Evolutionary conservation across 2,797 vertebrate species (phyloP), one percentile per base, ranked within the genome.

Genomic region (Arnoldichthys spilopterus): DNA sequence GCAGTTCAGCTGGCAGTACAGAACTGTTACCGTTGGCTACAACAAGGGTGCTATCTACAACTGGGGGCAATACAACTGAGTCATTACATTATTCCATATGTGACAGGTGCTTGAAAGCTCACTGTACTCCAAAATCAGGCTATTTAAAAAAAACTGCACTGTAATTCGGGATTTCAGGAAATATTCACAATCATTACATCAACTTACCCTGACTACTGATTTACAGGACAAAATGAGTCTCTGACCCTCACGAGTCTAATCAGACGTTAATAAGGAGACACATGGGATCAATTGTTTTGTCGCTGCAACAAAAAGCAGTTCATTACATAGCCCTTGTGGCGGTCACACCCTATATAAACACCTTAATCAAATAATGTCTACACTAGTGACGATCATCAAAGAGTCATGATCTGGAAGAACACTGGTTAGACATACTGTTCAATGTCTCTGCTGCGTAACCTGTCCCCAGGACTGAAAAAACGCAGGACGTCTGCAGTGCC

Each of bases 271-370:
- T n/a, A 30, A 79, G n/a, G n/a, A 49, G 77, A 62, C 24, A 20
- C 30, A 15, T 68, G 30, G 30, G 66, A 51, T 80, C 58, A 54
- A 66, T 80, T 8, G 22, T 59, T 79, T 13, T 58, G 22, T 51
- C 26, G 12, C 78, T 79, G 53, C 47, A 49, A 47, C 11, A 1
- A 51, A 74, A 34, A 68, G 40, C 47, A 63, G 26, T 73, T 28
- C 47, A 49, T 70, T 75, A 56, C 15, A 43, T 30, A 74, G 22
- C 58, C 58, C 72, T 37, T 64, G 16, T 45, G 53, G 53, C n/a
- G 43, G 68, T 59, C 69, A 77, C 79, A 13, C 79, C 74, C 62
- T 77, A 30, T 59, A 63, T 34, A 81, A 81, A 76, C 71, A 80
- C 7, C 59, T 64, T 71, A 76, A 59, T 73, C 45, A 61, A 72